These are phyloP conservation scores for Prosopocoilus inquinatus DNA, from an alignment of 2,888 invertebrate species.

Conservation along the genomic window DNA sequence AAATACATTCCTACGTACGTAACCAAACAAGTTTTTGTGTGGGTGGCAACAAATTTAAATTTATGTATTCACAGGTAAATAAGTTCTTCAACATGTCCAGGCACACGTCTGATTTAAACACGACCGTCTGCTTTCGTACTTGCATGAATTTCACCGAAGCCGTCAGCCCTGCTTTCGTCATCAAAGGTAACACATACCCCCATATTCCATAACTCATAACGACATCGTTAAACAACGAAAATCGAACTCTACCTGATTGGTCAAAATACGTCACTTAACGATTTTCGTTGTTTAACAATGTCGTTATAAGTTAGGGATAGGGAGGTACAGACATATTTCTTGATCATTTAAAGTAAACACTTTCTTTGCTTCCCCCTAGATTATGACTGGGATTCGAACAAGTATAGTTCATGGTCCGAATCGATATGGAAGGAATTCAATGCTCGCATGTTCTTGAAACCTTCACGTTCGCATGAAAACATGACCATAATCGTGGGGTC, in stretches of 20 bases:
- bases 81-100: conserved; percentile 63
- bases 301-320: too few relatives aligned
- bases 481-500: conserved; percentile 57
- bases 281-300: too few relatives aligned
- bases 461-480: conserved; percentile 60
- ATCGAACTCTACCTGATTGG: too few relatives aligned
- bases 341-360: too few relatives aligned
- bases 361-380: conserved; percentile 50
- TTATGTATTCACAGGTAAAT: neutral
- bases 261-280: too few relatives aligned
- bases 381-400: conserved; percentile 73
- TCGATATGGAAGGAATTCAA: conserved; percentile 76
- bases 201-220: too few relatives aligned
- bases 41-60: neutral
- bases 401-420: conserved; percentile 87
- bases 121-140: conserved; percentile 67
- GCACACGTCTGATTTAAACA: conserved; percentile 52
- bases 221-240: too few relatives aligned
- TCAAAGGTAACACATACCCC: conserved; percentile 61
- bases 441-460: conserved; percentile 75
- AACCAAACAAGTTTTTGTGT: conserved; percentile 4
- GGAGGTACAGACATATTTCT: too few relatives aligned
- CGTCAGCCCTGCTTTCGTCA: conserved; percentile 79
- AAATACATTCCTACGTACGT: conserved; percentile 35
- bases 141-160: conserved; percentile 74